phyloP scores from a whole-genome alignment of 2,888 invertebrate genomes.

The Ferrisia virgata region DNA sequence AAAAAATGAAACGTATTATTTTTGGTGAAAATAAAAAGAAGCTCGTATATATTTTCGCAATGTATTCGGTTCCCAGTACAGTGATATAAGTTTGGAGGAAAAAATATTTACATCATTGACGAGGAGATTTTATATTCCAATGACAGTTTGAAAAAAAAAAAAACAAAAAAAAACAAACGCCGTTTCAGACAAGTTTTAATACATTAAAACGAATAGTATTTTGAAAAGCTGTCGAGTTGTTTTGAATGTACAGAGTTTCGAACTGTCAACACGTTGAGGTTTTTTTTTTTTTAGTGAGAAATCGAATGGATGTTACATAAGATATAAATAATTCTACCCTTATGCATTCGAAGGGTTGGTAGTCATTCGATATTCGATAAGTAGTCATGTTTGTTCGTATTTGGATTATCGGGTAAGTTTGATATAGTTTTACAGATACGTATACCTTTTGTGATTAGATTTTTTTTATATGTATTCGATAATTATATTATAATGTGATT shows the following conservation, averaged over 20 bases:
- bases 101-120: neutral
- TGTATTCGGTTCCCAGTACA: neutral
- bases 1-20: neutral
- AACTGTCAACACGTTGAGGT: slow-evolving; percentile 26
- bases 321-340: slow-evolving; percentile 14
- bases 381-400: slow-evolving; percentile 31
- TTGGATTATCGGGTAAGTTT: slow-evolving; percentile 35
- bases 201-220: slow-evolving; percentile 4
- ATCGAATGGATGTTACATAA: slow-evolving; percentile 34
- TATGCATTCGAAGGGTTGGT: neutral
- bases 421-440: no score
- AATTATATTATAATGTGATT: neutral
- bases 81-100: neutral
- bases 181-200: neutral
- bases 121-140: neutral
- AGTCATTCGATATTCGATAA: neutral
- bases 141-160: neutral
- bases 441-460: no score
- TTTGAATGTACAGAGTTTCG: neutral
- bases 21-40: no score
- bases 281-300: neutral
- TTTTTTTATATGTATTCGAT: neutral
- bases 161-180: neutral
- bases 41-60: neutral
- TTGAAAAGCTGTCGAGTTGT: neutral